These are phyloP conservation scores for Halichondria panicea DNA, from an alignment of 37 sponge, comb jelly and placozoan genomes.

Conservation along the genomic window DNA sequence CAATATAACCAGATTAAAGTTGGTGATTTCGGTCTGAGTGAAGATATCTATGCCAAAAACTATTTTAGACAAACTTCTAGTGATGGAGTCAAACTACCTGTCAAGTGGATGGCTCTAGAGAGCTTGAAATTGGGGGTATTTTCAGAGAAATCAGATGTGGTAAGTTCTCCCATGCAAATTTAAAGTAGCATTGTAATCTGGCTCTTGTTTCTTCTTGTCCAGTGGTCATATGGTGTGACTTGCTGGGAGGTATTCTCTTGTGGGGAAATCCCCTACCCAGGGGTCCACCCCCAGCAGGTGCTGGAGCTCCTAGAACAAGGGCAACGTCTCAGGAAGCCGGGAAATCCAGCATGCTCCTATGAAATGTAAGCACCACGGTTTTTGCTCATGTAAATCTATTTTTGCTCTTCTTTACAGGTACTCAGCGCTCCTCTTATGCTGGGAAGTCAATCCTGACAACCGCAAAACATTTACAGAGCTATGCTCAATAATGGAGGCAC, in stretches of 20 bases:
- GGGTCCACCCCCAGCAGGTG: constrained; percentile 16
- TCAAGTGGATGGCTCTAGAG: constrained; percentile 40
- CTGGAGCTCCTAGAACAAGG: constrained; percentile 12
- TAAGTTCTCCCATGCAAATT: constrained; percentile 1
- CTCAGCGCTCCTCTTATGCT: constrained; percentile 1
- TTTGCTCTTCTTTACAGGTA: not conserved
- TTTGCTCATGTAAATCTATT: not conserved
- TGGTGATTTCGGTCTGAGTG: constrained; percentile 22
- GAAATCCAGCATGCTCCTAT: constrained; percentile 30
- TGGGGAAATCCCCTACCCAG: constrained; percentile 53
- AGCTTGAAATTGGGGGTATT: constrained; percentile 11
- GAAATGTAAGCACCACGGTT: constrained; percentile 37
- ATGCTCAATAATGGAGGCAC: not conserved
- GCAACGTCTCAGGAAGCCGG: constrained; percentile 8
- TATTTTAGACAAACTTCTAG: constrained; percentile 13
- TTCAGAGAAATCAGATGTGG: constrained; percentile 30
- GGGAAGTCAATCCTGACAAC: not conserved
- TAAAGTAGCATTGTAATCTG: not conserved
- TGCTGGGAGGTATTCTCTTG: constrained; percentile 57
- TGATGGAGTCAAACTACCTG: constrained; percentile 4
- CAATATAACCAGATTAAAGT: constrained; percentile 3
- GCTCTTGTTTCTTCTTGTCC: not conserved
- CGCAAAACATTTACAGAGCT: constrained; percentile 4
- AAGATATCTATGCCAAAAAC: constrained; percentile 12
- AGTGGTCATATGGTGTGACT: constrained; percentile 68